These are phyloP conservation scores for Pterobdella sp. DNA, from an alignment of 2,888 invertebrate species.

Conservation along the genomic window DNA sequence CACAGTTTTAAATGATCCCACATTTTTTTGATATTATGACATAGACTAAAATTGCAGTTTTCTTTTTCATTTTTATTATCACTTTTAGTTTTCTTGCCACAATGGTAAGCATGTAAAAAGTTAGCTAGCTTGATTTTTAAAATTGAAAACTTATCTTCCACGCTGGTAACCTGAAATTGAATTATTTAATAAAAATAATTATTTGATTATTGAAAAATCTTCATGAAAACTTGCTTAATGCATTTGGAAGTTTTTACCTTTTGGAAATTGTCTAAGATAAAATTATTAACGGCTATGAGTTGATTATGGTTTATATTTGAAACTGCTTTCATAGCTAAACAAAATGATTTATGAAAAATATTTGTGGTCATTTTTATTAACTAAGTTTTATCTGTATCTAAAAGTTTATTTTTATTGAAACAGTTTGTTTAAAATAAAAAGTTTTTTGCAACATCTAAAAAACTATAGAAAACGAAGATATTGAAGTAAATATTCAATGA, in stretches of 20 bases:
- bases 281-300: background rate
- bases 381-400: no score
- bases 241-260: background rate
- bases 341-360: no score
- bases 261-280: background rate
- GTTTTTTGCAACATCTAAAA: no score
- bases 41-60: background rate
- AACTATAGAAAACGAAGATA: no score
- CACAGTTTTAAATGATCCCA: constrained; percentile 5
- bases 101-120: background rate
- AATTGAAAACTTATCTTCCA: background rate
- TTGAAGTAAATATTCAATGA: no score
- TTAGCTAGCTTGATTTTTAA: background rate
- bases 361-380: no score
- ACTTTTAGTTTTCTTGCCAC: background rate
- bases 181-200: background rate
- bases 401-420: no score
- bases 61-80: background rate
- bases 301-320: background rate
- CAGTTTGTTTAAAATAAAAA: no score
- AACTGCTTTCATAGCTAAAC: background rate
- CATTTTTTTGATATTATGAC: background rate
- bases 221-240: no score
- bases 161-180: background rate
- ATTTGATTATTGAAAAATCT: background rate